Evolutionary conservation across 2,888 invertebrate species (phyloP), one percentile per base, ranked within the genome.

Genomic region (Patella ulyssiponensis): DNA sequence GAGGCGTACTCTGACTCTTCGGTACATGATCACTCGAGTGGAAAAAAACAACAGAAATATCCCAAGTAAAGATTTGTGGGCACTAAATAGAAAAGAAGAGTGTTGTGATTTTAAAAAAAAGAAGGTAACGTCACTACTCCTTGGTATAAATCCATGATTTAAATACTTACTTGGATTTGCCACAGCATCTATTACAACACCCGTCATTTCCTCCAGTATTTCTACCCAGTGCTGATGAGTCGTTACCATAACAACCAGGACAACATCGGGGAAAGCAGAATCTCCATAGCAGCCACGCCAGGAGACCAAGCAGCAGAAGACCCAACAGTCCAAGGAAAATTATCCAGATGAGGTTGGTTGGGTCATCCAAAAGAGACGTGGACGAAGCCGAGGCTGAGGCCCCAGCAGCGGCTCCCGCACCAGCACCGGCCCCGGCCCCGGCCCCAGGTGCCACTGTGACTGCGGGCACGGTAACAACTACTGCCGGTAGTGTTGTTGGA

Each of bases 181-280:
- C 44, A 44, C 44, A 44, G 9, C 44, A 44, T 44, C 44, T 44
- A 44, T 44, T 44, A 20, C 64, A 64, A 20, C 64, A 64, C 23
- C 64, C 64, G 12, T 20, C 23, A 14, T n/a, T 64, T 20, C 64
- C 64, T 9, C 64, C 64, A 9, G 64, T 64, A 64, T 64, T 23
- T 64, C 64, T 64, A 64, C 23, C 64, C 20, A 64, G 1, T 3
- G 64, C 64, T 23, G 11, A 23, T 9, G 64, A 23, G 15, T 64
- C 64, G 2, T 14, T 20, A 23, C 20, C 20, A 64, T 23, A 20
- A 23, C 64, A 64, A 11, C 64, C 64, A 5, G 64, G 64, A 64
- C 64, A 64, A 14, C 64, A 64, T 3, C 64, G 64, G 20, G 64
- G 64, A 14, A 64, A 64, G 23, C 64, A 64, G 64, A 64, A 64